These are phyloP conservation scores for Meteorus cinctellus DNA, from an alignment of 2,888 invertebrate genomes.

Conservation along the genomic window DNA sequence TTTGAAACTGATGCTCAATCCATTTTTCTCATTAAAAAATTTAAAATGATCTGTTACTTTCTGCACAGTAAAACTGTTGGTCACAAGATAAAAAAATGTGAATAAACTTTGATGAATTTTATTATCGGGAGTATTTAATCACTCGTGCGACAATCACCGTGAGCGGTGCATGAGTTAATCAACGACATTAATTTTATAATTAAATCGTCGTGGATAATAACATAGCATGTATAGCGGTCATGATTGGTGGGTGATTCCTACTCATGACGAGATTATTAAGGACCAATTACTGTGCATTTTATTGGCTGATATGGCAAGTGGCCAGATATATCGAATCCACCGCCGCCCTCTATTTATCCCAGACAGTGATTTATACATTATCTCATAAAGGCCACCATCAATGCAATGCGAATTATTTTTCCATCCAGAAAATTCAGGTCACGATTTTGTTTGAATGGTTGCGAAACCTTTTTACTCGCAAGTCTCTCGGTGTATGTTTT, in stretches of 20 bases:
- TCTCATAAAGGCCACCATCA: background rate
- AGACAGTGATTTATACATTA: constrained; percentile 67
- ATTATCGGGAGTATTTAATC: constrained; percentile 3
- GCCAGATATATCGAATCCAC: constrained; percentile 54
- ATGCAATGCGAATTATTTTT: background rate
- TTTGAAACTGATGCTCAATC: too few relatives aligned
- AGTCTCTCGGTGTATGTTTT: background rate
- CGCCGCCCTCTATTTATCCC: constrained; percentile 69
- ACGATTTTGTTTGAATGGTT: background rate
- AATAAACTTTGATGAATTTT: background rate
- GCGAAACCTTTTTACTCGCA: background rate
- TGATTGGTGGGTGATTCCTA: constrained; percentile 66
- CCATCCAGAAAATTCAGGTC: background rate
- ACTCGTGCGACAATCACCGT: constrained; percentile 26
- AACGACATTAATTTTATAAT: constrained; percentile 71
- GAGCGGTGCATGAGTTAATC: constrained; percentile 56
- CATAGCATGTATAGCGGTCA: constrained; percentile 60
- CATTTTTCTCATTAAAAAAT: background rate
- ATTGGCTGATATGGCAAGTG: constrained; percentile 63
- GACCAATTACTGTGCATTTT: constrained; percentile 68
- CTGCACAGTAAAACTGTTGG: background rate
- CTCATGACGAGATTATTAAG: constrained; percentile 73
- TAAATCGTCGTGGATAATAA: constrained; percentile 72
- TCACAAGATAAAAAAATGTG: background rate
- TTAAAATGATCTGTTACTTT: background rate